Evolutionary conservation across 2,888 invertebrate genomes (phyloP).

Genomic region (Lithodes maja): DNA sequence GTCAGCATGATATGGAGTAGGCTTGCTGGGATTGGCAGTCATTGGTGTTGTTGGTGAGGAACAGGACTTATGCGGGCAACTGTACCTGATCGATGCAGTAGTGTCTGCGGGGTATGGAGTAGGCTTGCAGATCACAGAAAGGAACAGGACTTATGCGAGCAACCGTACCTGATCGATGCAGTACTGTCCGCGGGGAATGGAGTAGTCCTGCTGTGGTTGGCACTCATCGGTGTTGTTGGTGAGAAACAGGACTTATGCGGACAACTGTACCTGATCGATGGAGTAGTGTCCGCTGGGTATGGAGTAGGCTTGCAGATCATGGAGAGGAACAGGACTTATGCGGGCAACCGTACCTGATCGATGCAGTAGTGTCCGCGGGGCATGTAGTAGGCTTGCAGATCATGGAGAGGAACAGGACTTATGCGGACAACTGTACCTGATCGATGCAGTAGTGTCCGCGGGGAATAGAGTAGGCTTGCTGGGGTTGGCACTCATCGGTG

Average conservation of each 20-base stretch:
- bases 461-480: conserved; percentile 48
- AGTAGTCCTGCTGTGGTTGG: conserved; percentile 48
- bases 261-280: no score
- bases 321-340: no score
- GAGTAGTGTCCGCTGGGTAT: no score
- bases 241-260: not conserved
- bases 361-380: conserved; percentile 60
- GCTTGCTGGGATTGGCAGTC: conserved; percentile 60
- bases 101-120: no score
- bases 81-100: no score
- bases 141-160: no score
- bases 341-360: conserved; percentile 48
- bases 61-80: no score
- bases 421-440: conserved; percentile 34
- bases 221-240: conserved; percentile 65
- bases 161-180: conserved; percentile 62
- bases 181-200: conserved; percentile 53
- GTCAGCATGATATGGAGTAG: conserved; percentile 44
- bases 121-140: no score
- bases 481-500: conserved; percentile 62
- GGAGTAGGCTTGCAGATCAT: no score
- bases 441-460: conserved; percentile 62
- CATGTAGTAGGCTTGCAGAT: conserved; percentile 48
- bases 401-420: conserved; percentile 26
- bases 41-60: conserved; percentile 52